Conservation (phyloP, 2,888 invertebrate genomes). For the Idaea dimidiata region DNA sequence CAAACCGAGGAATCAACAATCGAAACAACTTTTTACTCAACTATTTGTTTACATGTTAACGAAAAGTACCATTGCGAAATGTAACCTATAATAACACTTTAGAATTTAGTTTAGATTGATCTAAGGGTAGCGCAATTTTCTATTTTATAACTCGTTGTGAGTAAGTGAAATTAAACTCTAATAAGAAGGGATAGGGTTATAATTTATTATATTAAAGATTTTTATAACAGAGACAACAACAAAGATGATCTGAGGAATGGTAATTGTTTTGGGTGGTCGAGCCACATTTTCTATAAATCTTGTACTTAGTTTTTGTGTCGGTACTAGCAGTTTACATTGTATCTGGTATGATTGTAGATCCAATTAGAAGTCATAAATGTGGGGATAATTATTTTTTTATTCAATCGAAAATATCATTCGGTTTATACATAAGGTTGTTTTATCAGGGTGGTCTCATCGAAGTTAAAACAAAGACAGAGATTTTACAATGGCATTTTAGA, state of each 20-base stretch:
- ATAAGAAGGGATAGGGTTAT: not conserved
- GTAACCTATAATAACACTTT: not conserved
- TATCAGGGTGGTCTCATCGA: not conserved
- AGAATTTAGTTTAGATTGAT: not conserved
- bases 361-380: not conserved
- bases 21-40: not conserved
- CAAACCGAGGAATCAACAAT: not conserved
- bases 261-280: constrained; percentile 29
- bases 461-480: not conserved
- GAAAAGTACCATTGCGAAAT: not conserved
- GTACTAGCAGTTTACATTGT: not conserved
- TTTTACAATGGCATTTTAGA: too few relatives aligned
- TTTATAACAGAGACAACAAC: constrained; percentile 13
- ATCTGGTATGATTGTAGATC: constrained; percentile 7
- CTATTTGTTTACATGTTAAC: not conserved
- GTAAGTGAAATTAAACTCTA: constrained; percentile 5
- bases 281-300: constrained; percentile 9
- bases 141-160: not conserved
- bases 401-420: not conserved
- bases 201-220: not conserved
- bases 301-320: not conserved
- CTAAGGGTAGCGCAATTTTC: not conserved
- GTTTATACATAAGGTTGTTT: too few relatives aligned
- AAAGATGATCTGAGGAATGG: constrained; percentile 25
- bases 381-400: not conserved